Percentiles rank a stretch among this genome's conserved stretches.
phyloP scores from a whole-genome alignment of 2,888 invertebrate species.

The Drosophila meridionalis region DNA sequence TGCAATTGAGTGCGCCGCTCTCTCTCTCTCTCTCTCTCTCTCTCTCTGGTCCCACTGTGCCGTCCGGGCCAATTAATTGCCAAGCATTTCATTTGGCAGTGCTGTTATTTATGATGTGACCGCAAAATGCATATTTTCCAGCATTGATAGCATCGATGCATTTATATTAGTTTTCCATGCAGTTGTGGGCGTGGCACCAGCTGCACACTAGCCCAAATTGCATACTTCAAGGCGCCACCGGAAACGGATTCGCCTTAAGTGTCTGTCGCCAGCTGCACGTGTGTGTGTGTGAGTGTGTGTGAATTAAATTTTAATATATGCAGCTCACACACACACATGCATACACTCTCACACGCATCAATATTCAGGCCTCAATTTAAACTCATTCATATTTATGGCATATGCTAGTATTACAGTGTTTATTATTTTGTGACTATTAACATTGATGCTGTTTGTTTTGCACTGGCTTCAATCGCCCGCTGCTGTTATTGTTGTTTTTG shows the following conservation, averaged over 20 bases:
- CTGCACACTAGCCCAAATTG: conserved; percentile 15
- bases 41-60: neutral
- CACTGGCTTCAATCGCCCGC: conserved; percentile 2
- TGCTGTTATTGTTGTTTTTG: conserved; percentile 1
- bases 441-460: conserved; percentile 11
- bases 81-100: conserved; percentile 68
- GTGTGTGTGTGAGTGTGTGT: conserved; percentile 12
- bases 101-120: conserved; percentile 70
- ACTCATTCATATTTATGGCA: conserved; percentile 56
- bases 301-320: conserved; percentile 27
- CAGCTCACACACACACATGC: conserved; percentile 14
- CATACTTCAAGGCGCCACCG: conserved; percentile 47
- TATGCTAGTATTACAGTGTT: conserved; percentile 32
- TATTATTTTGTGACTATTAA: conserved; percentile 33
- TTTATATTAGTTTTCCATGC: conserved; percentile 29
- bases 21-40: conserved; percentile 2
- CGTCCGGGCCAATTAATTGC: conserved; percentile 69
- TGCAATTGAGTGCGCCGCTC: conserved; percentile 39
- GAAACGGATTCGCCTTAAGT: conserved; percentile 26
- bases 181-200: conserved; percentile 26
- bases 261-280: neutral
- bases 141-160: conserved; percentile 57
- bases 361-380: conserved; percentile 41
- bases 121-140: conserved; percentile 58
- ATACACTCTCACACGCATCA: conserved; percentile 19